These are phyloP conservation scores for Myotis pilosus DNA, from an alignment of 2,797 vertebrate species.

Conservation along the genomic window DNA sequence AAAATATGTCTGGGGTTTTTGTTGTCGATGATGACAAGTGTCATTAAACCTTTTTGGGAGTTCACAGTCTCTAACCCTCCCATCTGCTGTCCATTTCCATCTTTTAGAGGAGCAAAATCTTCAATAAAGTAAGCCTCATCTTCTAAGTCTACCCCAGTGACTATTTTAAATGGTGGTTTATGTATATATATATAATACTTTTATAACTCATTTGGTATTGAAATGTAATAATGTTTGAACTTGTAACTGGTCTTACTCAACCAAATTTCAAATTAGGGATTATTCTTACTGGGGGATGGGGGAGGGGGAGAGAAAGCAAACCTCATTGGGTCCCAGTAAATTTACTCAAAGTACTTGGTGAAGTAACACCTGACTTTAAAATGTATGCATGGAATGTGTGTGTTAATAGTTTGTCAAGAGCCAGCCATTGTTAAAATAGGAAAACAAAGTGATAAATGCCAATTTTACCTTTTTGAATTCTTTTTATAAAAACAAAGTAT, in stretches of 20 bases:
- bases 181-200: neutral
- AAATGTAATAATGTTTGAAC: neutral
- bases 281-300: neutral
- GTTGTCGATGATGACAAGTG: neutral
- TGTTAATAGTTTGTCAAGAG: neutral
- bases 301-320: neutral
- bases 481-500: neutral
- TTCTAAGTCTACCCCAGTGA: neutral
- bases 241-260: neutral
- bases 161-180: constrained; percentile 15
- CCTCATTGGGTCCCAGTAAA: neutral
- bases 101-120: neutral
- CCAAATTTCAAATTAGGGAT: neutral
- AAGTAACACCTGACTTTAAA: neutral
- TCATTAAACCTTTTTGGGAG: neutral
- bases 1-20: neutral
- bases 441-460: neutral
- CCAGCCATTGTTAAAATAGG: neutral
- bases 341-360: neutral
- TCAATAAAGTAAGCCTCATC: neutral
- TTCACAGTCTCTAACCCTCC: neutral
- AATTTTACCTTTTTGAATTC: neutral
- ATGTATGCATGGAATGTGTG: neutral
- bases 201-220: neutral
- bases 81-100: neutral